Percentiles rank a stretch among this genome's conserved stretches.
phyloP scores from a whole-genome alignment of 2,113 vertebrate genomes.

The Oryzias woworae region DNA sequence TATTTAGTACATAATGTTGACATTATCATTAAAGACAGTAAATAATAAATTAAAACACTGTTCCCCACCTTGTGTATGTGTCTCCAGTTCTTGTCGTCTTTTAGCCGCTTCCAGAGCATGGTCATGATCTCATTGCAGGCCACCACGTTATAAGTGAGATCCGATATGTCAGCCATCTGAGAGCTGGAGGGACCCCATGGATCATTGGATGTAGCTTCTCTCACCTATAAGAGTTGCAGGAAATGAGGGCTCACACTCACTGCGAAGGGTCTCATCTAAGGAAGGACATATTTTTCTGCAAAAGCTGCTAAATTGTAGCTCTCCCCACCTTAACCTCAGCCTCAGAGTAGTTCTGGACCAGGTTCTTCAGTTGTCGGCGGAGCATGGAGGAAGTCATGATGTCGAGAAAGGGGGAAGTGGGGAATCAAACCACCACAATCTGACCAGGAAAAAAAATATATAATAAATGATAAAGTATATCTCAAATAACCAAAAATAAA shows the following conservation, averaged over 20 bases:
- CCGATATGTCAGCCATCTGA: constrained; percentile 87
- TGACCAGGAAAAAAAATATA: constrained; percentile 5
- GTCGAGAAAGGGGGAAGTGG: constrained; percentile 5
- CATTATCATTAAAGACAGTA: too few species aligned
- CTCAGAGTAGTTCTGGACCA: constrained; percentile 92
- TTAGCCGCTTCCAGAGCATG: constrained; percentile 90
- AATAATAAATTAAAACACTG: background rate
- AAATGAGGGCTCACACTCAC: background rate
- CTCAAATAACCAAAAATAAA: background rate
- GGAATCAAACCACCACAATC: constrained; percentile 34
- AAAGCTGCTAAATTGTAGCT: background rate
- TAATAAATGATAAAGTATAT: background rate
- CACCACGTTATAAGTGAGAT: constrained; percentile 88
- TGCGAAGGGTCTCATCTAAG: background rate
- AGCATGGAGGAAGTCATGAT: constrained; percentile 89
- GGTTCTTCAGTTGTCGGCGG: constrained; percentile 87
- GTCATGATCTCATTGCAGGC: constrained; percentile 90
- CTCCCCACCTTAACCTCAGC: constrained; percentile 88
- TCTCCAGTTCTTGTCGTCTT: constrained; percentile 90
- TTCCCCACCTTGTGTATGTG: constrained; percentile 87
- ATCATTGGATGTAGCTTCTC: constrained; percentile 89
- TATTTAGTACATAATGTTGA: background rate
- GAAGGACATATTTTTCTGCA: background rate
- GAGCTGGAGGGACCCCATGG: constrained; percentile 90
- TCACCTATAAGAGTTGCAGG: constrained; percentile 65